Percentiles rank a stretch among this genome's conserved stretches.
phyloP scores from a whole-genome alignment of 2,888 invertebrate species.

The Tetranychus truncatus region DNA sequence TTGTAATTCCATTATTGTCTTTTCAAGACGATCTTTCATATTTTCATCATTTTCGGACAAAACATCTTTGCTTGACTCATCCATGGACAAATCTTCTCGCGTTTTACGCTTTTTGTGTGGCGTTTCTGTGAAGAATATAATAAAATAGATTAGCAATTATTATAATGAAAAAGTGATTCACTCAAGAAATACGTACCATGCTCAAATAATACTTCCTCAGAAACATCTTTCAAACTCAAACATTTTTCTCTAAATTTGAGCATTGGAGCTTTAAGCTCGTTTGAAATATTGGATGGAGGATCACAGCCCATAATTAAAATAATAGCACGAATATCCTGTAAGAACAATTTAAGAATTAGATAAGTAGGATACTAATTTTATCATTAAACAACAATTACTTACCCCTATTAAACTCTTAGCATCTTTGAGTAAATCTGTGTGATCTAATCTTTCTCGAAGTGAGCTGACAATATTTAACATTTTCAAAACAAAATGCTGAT shows the following conservation, averaged over 20 bases:
- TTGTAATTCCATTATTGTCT: slow-evolving; percentile 5
- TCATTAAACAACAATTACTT: not conserved
- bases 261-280: slow-evolving; percentile 2
- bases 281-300: not conserved
- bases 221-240: not conserved
- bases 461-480: slow-evolving; percentile 11
- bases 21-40: slow-evolving; percentile 6
- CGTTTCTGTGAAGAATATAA: slow-evolving; percentile 6
- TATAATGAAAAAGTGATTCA: no score
- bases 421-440: slow-evolving; percentile 11
- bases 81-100: slow-evolving; percentile 10
- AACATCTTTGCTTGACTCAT: not conserved
- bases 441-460: slow-evolving; percentile 4
- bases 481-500: slow-evolving; percentile 12
- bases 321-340: not conserved
- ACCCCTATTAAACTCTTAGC: slow-evolving; percentile 10
- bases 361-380: not conserved
- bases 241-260: slow-evolving; percentile 5
- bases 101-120: slow-evolving; percentile 19
- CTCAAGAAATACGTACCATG: not conserved
- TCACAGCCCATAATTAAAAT: not conserved
- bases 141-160: no score
- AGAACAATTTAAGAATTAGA: not conserved
- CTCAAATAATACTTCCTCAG: not conserved
- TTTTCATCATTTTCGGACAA: not conserved